Evolutionary conservation across 2,113 vertebrate species (phyloP).

Genomic region (Hippolais icterina): DNA sequence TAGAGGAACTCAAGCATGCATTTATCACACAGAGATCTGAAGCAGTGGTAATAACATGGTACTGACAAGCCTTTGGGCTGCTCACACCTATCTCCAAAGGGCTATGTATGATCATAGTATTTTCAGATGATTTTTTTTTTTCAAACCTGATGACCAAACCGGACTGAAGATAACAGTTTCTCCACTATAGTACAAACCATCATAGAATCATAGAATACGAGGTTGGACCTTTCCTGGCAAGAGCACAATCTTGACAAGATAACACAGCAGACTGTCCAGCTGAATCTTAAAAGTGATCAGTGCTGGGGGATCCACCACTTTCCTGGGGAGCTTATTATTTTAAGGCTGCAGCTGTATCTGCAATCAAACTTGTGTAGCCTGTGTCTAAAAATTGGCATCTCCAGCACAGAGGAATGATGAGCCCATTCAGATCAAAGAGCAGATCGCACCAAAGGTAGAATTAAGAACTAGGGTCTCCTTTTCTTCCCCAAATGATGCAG

Average conservation of each 20-base stretch:
- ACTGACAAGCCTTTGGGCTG: background rate
- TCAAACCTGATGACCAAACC: background rate
- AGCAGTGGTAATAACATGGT: background rate
- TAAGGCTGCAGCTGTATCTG: background rate
- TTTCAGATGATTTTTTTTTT: background rate
- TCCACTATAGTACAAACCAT: background rate
- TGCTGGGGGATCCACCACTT: background rate
- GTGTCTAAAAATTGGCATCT: background rate
- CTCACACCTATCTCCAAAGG: background rate
- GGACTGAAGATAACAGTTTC: background rate
- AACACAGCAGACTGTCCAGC: background rate
- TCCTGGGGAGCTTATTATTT: background rate
- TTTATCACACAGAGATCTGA: background rate
- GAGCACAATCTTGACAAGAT: background rate
- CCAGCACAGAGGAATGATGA: background rate
- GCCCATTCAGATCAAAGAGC: background rate
- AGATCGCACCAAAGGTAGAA: fast-evolving
- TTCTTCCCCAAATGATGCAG: background rate
- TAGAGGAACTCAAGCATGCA: background rate
- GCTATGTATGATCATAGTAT: background rate
- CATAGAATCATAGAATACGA: fast-evolving
- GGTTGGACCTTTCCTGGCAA: background rate
- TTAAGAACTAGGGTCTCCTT: background rate
- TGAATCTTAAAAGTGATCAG: background rate
- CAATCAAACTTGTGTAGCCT: background rate